A percentile compares a stretch with the other conserved stretches of the same genome.
phyloP scores from a whole-genome alignment of 2,888 invertebrate species.

The Netelia inedita region DNA sequence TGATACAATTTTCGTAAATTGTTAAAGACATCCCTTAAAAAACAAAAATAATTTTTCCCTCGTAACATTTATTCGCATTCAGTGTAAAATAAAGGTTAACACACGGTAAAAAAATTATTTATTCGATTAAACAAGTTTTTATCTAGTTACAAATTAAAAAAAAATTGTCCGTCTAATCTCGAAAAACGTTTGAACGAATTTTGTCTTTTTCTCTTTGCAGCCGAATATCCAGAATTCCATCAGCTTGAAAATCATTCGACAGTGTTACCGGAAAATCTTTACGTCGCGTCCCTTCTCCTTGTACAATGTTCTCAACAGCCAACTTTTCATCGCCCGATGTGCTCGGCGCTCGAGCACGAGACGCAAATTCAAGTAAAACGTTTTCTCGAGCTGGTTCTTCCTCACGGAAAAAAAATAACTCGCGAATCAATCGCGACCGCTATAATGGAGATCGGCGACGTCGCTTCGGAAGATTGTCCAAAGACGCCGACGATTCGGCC shows the following conservation, averaged over 20 bases:
- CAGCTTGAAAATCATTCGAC: conserved; percentile 81
- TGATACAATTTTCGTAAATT: too few relatives aligned
- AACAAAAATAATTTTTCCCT: too few relatives aligned
- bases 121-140: too few relatives aligned
- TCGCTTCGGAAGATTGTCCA: conserved; percentile 65
- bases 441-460: conserved; percentile 81
- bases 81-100: too few relatives aligned
- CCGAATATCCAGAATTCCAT: conserved; percentile 86
- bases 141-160: too few relatives aligned
- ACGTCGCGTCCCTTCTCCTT: conserved; percentile 86
- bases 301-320: conserved; percentile 87
- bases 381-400: conserved; percentile 86
- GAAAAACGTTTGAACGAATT: background rate
- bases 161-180: too few relatives aligned
- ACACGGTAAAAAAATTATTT: too few relatives aligned
- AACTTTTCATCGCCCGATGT: conserved; percentile 87
- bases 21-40: too few relatives aligned
- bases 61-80: too few relatives aligned
- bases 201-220: conserved; percentile 64
- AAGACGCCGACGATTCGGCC: conserved; percentile 73
- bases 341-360: conserved; percentile 85
- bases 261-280: conserved; percentile 82
- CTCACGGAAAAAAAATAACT: conserved; percentile 84
- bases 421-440: conserved; percentile 85
- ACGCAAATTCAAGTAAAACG: conserved; percentile 87